Conservation (phyloP, 2,888 invertebrate species). For the Leptinotarsa juncta region DNA sequence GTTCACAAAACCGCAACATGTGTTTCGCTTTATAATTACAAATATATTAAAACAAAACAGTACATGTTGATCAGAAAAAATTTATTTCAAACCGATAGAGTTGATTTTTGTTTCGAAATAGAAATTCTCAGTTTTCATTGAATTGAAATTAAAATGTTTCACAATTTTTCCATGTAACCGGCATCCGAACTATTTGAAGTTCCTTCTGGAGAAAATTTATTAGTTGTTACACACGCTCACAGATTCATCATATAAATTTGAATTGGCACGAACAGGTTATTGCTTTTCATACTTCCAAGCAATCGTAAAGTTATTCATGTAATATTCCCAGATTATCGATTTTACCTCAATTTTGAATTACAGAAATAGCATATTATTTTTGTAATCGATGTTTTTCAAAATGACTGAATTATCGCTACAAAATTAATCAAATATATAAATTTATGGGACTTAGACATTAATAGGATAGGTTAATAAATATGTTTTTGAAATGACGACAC, state of each 20-base stretch:
- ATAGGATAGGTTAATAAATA: too few species aligned
- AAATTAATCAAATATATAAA: not conserved
- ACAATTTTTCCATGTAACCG: too few species aligned
- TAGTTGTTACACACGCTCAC: not conserved
- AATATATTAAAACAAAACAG: too few species aligned
- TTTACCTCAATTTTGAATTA: not conserved
- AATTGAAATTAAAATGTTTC: too few species aligned
- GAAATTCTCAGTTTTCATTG: too few species aligned
- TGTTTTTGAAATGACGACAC: too few species aligned
- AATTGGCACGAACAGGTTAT: not conserved
- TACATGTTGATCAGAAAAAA: too few species aligned
- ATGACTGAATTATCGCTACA: not conserved
- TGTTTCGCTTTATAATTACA: too few species aligned
- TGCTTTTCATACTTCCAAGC: not conserved
- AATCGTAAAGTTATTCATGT: not conserved
- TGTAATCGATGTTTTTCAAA: not conserved
- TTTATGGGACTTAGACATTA: too few species aligned
- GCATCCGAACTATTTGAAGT: not conserved
- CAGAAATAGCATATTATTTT: slow-evolving; percentile 1
- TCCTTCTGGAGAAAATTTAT: not conserved
- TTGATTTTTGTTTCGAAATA: too few species aligned
- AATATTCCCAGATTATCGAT: not conserved
- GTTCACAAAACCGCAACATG: too few species aligned
- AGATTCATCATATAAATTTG: not conserved
- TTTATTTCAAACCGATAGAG: too few species aligned